phyloP scores from a whole-genome alignment of 2,888 invertebrate genomes.

The Microctonus brassicae region DNA sequence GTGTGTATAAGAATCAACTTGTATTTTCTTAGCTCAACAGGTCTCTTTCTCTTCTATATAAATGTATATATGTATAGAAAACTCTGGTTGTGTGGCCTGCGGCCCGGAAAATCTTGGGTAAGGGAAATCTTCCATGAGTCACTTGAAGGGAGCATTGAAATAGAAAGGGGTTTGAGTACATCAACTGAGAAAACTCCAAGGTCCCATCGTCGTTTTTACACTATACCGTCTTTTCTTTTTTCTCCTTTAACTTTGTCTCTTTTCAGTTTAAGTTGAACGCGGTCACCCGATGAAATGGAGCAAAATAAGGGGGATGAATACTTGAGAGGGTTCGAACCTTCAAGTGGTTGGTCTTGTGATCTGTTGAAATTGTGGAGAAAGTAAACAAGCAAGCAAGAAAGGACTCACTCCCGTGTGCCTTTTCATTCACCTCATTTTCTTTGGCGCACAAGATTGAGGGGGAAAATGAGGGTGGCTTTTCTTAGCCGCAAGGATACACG shows the following conservation, averaged over 20 bases:
- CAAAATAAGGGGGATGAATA: constrained; percentile 37
- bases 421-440: constrained; percentile 7
- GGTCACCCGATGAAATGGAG: constrained; percentile 26
- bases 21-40: constrained; percentile 58
- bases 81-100: constrained; percentile 36
- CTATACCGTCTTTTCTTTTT: not conserved
- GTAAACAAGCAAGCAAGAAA: constrained; percentile 40
- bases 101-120: constrained; percentile 50
- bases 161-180: not conserved
- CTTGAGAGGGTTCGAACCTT: constrained; percentile 46
- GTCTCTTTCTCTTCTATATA: constrained; percentile 52
- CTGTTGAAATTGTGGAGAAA: constrained; percentile 60
- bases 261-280: constrained; percentile 31
- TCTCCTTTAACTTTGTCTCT: constrained; percentile 23
- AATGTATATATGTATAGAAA: constrained; percentile 27
- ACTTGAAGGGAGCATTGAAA: constrained; percentile 6
- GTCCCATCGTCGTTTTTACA: not conserved
- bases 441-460: constrained; percentile 11
- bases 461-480: constrained; percentile 52
- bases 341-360: constrained; percentile 59
- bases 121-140: constrained; percentile 36
- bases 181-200: constrained; percentile 25
- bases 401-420: constrained; percentile 16
- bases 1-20: constrained; percentile 25
- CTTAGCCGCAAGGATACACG: constrained; percentile 51